Conservation (phyloP, 2,797 vertebrate genomes). For the Tenualosa ilisha region DNA sequence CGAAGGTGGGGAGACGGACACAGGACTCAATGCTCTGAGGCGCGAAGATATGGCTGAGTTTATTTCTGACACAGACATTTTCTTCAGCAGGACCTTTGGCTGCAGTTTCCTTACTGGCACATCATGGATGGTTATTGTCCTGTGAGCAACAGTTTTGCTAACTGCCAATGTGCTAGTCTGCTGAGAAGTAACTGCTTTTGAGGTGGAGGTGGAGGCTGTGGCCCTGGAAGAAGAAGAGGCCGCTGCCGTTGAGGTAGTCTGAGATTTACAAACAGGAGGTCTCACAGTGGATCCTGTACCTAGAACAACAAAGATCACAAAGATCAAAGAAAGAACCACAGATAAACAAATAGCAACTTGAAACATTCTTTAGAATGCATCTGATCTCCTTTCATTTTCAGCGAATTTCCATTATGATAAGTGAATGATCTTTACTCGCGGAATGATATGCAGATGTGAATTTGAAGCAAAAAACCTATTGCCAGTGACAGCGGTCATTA, state of each 20-base stretch:
- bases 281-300: not conserved
- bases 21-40: not conserved
- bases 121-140: not conserved
- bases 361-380: no score
- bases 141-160: not conserved
- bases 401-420: no score
- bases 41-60: not conserved
- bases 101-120: not conserved
- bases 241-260: not conserved
- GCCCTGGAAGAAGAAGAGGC: not conserved
- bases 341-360: not conserved
- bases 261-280: not conserved
- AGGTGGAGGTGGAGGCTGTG: not conserved
- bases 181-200: constrained; percentile 23
- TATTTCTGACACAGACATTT: not conserved
- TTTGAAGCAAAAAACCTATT: no score
- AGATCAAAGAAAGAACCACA: not conserved
- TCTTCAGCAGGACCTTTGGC: not conserved
- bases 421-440: no score
- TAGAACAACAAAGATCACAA: not conserved
- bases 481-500: no score
- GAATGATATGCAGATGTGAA: no score
- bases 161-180: not conserved
- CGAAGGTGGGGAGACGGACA: not conserved
- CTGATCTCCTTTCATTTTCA: no score